A percentile compares a stretch with the other conserved stretches of the same genome.
These are phyloP conservation scores for Rhinichthys klamathensis DNA, from an alignment of 2,113 vertebrate genomes.

Conservation along the genomic window DNA sequence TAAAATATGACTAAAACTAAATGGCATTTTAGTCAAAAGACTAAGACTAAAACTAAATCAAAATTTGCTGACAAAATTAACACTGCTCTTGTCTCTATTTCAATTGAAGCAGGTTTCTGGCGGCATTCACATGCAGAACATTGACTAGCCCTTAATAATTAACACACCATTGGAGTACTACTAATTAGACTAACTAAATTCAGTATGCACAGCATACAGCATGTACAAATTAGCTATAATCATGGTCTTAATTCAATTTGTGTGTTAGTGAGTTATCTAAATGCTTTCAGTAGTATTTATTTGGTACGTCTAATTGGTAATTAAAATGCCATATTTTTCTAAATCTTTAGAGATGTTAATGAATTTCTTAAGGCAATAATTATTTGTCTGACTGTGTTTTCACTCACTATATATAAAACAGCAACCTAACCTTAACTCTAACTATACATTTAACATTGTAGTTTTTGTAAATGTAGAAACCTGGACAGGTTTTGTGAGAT, in stretches of 20 bases:
- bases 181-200: constrained; percentile 19
- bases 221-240: constrained; percentile 30
- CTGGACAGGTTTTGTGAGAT: not conserved
- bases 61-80: too few relatives aligned
- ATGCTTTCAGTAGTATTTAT: constrained; percentile 16
- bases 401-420: not conserved
- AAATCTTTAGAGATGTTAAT: not conserved
- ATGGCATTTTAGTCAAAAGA: too few relatives aligned
- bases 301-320: not conserved
- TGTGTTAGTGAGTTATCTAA: not conserved
- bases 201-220: constrained; percentile 5
- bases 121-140: constrained; percentile 1
- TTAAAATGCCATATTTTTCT: not conserved
- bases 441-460: not conserved
- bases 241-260: constrained; percentile 29
- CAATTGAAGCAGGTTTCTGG: not conserved
- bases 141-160: not conserved
- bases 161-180: not conserved
- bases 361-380: not conserved
- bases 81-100: constrained; percentile 23
- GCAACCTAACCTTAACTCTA: not conserved
- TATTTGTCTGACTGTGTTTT: not conserved
- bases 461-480: not conserved
- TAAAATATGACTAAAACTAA: too few relatives aligned
- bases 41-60: too few relatives aligned